phyloP scores from a whole-genome alignment of 2,888 invertebrate genomes.

The Eurois occulta region DNA sequence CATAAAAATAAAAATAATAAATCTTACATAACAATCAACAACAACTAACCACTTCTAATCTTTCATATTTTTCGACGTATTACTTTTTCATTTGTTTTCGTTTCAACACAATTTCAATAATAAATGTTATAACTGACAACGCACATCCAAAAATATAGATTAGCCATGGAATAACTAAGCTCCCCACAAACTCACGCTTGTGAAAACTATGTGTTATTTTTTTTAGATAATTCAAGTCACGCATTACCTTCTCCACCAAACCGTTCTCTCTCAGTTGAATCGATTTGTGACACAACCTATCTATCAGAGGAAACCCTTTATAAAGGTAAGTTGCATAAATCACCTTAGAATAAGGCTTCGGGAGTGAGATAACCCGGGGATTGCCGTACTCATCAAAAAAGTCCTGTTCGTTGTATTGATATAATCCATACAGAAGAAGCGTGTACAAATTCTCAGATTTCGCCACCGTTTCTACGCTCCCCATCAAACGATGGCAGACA shows the following conservation, averaged over 20 bases:
- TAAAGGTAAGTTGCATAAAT: constrained; percentile 77
- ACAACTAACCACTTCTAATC: too few species aligned
- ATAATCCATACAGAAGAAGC: constrained; percentile 69
- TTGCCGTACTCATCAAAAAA: constrained; percentile 71
- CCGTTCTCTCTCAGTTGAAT: constrained; percentile 77
- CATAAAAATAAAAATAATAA: too few species aligned
- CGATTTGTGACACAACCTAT: constrained; percentile 64
- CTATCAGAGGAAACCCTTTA: constrained; percentile 79
- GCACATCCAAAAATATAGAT: constrained; percentile 68
- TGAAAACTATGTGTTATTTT: constrained; percentile 56
- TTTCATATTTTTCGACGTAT: not conserved
- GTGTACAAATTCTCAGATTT: constrained; percentile 70
- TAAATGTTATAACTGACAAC: constrained; percentile 66
- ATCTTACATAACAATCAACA: too few species aligned
- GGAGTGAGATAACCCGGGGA: constrained; percentile 64
- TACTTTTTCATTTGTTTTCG: constrained; percentile 8
- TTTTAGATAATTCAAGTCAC: constrained; percentile 60
- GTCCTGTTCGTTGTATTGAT: constrained; percentile 67
- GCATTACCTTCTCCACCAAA: constrained; percentile 65
- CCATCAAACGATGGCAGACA: constrained; percentile 56
- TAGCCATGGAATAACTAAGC: constrained; percentile 73
- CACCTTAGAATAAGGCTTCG: constrained; percentile 70
- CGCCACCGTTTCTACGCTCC: constrained; percentile 73
- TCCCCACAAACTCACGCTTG: constrained; percentile 29
- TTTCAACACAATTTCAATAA: constrained; percentile 62